A percentile compares a stretch with the other conserved stretches of the same genome.
Evolutionary conservation across 2,113 vertebrate genomes (phyloP).

Genomic region (Nycticryphes semicollaris): DNA sequence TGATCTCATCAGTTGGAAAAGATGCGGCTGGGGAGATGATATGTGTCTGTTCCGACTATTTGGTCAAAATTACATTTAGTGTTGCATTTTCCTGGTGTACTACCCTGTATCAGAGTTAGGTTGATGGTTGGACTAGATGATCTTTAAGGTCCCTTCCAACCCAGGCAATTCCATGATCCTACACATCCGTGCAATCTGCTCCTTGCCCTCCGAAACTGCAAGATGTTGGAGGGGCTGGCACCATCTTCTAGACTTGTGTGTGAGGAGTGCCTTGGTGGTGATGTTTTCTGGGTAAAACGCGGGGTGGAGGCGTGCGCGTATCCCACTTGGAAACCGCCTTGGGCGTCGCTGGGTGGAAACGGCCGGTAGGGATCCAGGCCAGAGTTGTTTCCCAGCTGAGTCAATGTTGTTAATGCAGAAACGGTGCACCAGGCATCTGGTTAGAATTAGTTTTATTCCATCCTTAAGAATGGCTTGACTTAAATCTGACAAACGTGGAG

Average conservation of each 20-base stretch:
- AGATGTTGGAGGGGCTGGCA: not conserved
- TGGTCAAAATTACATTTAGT: not conserved
- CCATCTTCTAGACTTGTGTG: not conserved
- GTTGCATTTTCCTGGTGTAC: not conserved
- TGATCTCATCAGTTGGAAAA: not conserved
- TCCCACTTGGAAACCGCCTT: not conserved
- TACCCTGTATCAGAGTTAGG: not conserved
- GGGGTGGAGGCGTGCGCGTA: fast-evolving
- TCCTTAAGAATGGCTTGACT: not conserved
- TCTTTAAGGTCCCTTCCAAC: no score
- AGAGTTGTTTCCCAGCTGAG: not conserved
- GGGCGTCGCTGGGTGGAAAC: not conserved
- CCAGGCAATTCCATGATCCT: no score
- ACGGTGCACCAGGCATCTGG: not conserved
- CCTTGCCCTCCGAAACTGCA: not conserved
- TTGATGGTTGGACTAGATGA: no score
- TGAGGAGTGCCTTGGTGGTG: not conserved
- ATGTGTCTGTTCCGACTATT: not conserved
- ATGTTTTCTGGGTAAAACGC: not conserved
- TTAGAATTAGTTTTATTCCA: not conserved
- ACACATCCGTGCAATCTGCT: not conserved
- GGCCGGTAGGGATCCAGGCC: fast-evolving
- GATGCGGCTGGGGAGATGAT: not conserved
- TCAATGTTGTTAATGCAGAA: not conserved
- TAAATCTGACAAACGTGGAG: not conserved